Evolutionary conservation across 1,140 invertebrate genomes (phyloP), one percentile per base, ranked within the genome.

Genomic region (Gerris buenoi): DNA sequence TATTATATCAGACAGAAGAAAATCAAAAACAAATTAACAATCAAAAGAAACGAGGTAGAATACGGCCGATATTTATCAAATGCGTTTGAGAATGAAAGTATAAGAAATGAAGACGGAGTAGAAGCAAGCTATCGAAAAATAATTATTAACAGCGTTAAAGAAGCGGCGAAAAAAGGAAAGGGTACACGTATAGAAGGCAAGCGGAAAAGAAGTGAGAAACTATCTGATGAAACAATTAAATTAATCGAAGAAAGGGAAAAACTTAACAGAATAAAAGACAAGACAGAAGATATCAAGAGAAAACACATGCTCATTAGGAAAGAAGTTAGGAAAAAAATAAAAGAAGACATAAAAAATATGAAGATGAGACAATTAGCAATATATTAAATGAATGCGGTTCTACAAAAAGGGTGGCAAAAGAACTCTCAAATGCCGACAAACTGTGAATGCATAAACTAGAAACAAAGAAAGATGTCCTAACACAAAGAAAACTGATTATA

Each of bases 321-420:
- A 25, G 58, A 60, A 60, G 58, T 60, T 60, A 60, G 58, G 23
- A 15, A 22, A 60, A 60, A 25, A 60, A 60, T 60, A 14, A 60
- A 22, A 60, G 15, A 60, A 15, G 58, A 60, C 22, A 60, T 60
- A 3, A 60, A 13, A 15, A 60, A 60, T 60, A 60, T 25, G 58
- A 60, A 25, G 58, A 60, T 14, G 22, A 25, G 5, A 60, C 23
- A 14, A 60, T 60, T 60, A 22, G 23, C 3, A 25, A 22, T 22
- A 22, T 60, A 14, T 14, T 60, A 25, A 60, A 22, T 60, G 23
- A 60, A 22, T 14, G 3, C 23, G 58, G 58, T 22, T 60, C 58
- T 5, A 60, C 58, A 22, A 60, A 60, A 60, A 10, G 10, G 58
- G 23, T 22, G 10, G 10, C 23, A 60, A 60, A 22, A 60, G 58